Conservation (phyloP, 2,888 invertebrate genomes). For the Pollenia amentaria region DNA sequence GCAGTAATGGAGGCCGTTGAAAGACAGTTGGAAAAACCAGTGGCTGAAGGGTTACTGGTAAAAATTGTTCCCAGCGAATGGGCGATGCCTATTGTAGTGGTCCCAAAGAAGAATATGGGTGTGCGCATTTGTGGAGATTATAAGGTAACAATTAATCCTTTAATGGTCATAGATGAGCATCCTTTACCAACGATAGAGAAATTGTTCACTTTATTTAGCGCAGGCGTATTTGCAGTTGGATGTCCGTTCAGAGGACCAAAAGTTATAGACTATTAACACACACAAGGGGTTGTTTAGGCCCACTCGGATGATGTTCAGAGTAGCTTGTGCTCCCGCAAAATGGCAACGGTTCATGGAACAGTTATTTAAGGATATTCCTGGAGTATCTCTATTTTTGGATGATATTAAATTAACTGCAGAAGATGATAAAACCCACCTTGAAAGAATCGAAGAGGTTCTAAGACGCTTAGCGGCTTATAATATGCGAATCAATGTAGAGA, state of each 20-base stretch:
- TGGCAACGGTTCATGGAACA: conserved; percentile 79
- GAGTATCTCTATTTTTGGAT: conserved; percentile 71
- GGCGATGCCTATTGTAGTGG: conserved; percentile 79
- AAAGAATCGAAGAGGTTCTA: conserved; percentile 75
- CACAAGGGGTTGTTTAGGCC: conserved; percentile 79
- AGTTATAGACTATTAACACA: conserved; percentile 79
- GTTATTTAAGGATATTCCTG: conserved; percentile 66
- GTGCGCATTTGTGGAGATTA: conserved; percentile 75
- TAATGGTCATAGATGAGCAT: conserved; percentile 74
- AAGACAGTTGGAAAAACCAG: conserved; percentile 21
- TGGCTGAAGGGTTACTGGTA: conserved; percentile 19
- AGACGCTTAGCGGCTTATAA: conserved; percentile 73
- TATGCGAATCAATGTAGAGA: conserved; percentile 76
- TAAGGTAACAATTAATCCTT: conserved; percentile 76
- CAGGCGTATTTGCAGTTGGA: conserved; percentile 80
- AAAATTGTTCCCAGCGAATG: conserved; percentile 75
- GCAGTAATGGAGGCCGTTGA: conserved; percentile 8
- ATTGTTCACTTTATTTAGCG: conserved; percentile 72
- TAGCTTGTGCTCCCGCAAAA: conserved; percentile 79
- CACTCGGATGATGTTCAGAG: conserved; percentile 79
- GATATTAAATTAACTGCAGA: conserved; percentile 66
- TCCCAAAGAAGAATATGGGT: conserved; percentile 75
- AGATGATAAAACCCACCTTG: conserved; percentile 75
- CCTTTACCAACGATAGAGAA: too few relatives aligned
- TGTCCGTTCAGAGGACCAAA: conserved; percentile 76